Base-by-base conservation (phyloP, 2,888 invertebrate species). In the Lymantria dispar region DNA sequence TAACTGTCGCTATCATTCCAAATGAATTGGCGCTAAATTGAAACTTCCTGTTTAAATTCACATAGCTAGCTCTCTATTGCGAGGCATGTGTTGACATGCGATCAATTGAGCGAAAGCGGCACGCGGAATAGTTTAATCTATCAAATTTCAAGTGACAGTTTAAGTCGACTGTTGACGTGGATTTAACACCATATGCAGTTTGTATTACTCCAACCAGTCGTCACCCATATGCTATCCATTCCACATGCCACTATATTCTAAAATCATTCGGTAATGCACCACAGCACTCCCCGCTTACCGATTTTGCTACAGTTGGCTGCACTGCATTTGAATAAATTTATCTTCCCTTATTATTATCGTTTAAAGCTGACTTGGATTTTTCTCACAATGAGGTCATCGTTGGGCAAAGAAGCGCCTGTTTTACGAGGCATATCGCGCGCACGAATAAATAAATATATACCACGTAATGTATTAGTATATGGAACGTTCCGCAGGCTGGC, bases 1-100 rank as follows among this genome's bases (percentile, higher is more conserved):
- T 72, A 68, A 72, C 72, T 65, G 70, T 68, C 71, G 68, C 76
- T 82, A 82, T 83, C 81, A 79, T 89, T 88, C 85, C 87, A 65
- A 83, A 83, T 80, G 89, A 90, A 87, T 89, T 87, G 84, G 78
- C 82, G 76, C 84, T 86, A 87, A 91, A 90, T 88, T 89, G 86
- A 80, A 78, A 75, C 85, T 88, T 91, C 91, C 90, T 87, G 84
- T 83, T 87, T 85, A 83, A 85, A 80, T 87, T 85, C 83, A 83
- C 80, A 78, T 81, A 76, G 76, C 33, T 7, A 76, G 72, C 71
- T 76, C 76, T 79, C 80, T 82, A 83, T 84, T 80, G 81, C 73
- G 73, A 78, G 79, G 70, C 85, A 80, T 78, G 78, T 80, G 82
- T 82, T 82, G 85, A 85, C 84, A 82, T 79, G 81, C 74, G 84